These are phyloP conservation scores for Vesta saturnalis DNA, from an alignment of 2,888 invertebrate species.

Conservation along the genomic window DNA sequence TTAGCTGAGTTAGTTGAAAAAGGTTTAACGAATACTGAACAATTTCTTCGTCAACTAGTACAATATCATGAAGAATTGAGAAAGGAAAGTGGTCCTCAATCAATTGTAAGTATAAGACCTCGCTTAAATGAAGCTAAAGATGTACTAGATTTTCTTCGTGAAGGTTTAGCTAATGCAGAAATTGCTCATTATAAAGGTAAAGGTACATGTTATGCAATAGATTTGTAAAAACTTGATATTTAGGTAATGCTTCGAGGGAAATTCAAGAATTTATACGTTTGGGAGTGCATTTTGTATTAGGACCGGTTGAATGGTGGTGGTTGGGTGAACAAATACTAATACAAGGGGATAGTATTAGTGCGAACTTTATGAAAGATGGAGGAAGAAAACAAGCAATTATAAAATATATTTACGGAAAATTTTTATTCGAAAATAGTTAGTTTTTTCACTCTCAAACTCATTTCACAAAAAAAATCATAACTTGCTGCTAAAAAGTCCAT, in stretches of 20 bases:
- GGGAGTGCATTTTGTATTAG: conserved; percentile 60
- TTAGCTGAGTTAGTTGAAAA: conserved; percentile 66
- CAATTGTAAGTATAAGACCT: conserved; percentile 60
- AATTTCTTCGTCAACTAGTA: conserved; percentile 66
- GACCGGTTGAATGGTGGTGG: conserved; percentile 66
- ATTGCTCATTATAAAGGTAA: conserved; percentile 48
- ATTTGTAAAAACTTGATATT: background rate
- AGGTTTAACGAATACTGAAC: conserved; percentile 63
- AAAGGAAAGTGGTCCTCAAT: conserved; percentile 65
- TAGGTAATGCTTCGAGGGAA: conserved; percentile 45
- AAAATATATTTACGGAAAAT: conserved; percentile 66
- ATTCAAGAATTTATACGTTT: conserved; percentile 61
- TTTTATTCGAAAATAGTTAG: conserved; percentile 67
- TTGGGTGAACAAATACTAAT: conserved; percentile 67
- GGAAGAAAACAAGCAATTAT: conserved; percentile 64
- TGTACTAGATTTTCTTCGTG: conserved; percentile 51
- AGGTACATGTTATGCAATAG: background rate
- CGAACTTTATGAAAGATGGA: conserved; percentile 62
- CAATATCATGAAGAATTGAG: conserved; percentile 66
- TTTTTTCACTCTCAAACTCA: background rate
- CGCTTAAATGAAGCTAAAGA: conserved; percentile 51
- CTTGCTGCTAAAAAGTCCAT: too few relatives aligned
- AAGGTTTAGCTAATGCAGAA: conserved; percentile 51
- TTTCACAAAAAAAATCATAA: background rate
- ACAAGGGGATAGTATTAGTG: conserved; percentile 63